Conservation (phyloP, 2,888 invertebrate species). For the Merodon equestris region DNA sequence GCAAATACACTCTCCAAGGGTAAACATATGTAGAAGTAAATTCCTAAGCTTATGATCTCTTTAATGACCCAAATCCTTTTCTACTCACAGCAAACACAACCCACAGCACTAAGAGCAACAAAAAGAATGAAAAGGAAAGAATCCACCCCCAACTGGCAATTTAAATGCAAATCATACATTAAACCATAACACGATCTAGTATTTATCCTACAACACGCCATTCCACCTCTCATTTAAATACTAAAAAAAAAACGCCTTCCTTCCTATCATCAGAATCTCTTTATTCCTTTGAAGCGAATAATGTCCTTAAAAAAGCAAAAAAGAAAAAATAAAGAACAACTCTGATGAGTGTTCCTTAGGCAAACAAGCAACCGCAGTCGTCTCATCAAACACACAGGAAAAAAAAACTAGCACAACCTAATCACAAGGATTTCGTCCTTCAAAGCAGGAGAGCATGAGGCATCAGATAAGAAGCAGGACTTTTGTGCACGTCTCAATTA, state of each 20-base stretch:
- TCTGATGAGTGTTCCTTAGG: conserved; percentile 24
- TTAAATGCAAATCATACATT: conserved; percentile 61
- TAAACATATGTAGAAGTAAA: neutral
- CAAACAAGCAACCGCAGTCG: conserved; percentile 35
- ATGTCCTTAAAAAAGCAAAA: conserved; percentile 24
- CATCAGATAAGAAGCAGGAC: neutral
- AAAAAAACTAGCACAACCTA: conserved; percentile 13
- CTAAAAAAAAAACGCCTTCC: conserved; percentile 23
- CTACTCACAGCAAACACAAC: neutral
- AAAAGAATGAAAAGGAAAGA: neutral
- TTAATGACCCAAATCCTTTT: conserved; percentile 1
- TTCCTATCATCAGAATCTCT: neutral
- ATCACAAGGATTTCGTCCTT: neutral
- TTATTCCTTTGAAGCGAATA: conserved; percentile 6
- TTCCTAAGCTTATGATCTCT: neutral
- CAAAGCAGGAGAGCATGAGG: conserved; percentile 1
- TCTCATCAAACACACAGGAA: conserved; percentile 10
- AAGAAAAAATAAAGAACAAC: too few species aligned
- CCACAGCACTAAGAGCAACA: neutral
- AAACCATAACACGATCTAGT: conserved; percentile 13
- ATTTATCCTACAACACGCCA: conserved; percentile 50
- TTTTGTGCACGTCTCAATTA: conserved; percentile 19
- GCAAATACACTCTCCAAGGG: neutral
- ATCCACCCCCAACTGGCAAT: conserved; percentile 42
- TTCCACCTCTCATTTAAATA: conserved; percentile 62